A percentile compares a stretch with the other conserved stretches of the same genome.
phyloP scores from a whole-genome alignment of 1,140 invertebrate genomes.

The Leguminivora glycinivorella region DNA sequence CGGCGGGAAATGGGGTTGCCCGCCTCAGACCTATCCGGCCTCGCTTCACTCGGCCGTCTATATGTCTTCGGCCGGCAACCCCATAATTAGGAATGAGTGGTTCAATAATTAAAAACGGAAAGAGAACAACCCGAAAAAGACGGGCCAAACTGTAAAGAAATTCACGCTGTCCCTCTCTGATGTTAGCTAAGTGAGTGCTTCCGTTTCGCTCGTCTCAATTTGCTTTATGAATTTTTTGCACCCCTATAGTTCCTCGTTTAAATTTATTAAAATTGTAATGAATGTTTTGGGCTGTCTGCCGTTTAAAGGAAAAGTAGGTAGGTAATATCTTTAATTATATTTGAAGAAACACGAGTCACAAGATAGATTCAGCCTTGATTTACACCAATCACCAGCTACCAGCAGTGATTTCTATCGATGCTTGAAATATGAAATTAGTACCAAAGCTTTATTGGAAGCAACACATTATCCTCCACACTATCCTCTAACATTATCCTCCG shows the following conservation, averaged over 20 bases:
- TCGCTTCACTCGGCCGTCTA: no score
- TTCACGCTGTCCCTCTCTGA: slow-evolving; percentile 45
- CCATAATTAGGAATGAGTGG: slow-evolving; percentile 81
- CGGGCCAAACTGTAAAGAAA: slow-evolving; percentile 56
- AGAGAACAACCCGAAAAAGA: slow-evolving; percentile 73
- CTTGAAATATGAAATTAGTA: no score
- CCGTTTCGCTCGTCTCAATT: slow-evolving; percentile 55
- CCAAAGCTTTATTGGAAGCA: no score
- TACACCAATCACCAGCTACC: no score
- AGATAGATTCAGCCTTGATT: neutral
- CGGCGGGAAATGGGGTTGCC: no score
- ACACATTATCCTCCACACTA: no score
- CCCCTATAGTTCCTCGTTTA: slow-evolving; percentile 45
- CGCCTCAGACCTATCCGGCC: no score
- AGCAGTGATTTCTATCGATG: no score
- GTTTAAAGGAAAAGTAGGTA: slow-evolving; percentile 22
- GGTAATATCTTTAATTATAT: slow-evolving; percentile 12
- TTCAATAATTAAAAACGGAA: slow-evolving; percentile 81
- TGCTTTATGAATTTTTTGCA: slow-evolving; percentile 61
- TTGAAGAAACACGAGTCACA: no score
- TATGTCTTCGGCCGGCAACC: no score
- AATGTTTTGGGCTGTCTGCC: slow-evolving; percentile 41
- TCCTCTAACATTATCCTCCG: no score
- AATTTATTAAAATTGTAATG: slow-evolving; percentile 69
- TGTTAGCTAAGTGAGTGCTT: slow-evolving; percentile 22